Evolutionary conservation across 53 echinoderm and acorn worm species (phyloP), one percentile per base, ranked within the genome.

Genomic region (Crossaster papposus): DNA sequence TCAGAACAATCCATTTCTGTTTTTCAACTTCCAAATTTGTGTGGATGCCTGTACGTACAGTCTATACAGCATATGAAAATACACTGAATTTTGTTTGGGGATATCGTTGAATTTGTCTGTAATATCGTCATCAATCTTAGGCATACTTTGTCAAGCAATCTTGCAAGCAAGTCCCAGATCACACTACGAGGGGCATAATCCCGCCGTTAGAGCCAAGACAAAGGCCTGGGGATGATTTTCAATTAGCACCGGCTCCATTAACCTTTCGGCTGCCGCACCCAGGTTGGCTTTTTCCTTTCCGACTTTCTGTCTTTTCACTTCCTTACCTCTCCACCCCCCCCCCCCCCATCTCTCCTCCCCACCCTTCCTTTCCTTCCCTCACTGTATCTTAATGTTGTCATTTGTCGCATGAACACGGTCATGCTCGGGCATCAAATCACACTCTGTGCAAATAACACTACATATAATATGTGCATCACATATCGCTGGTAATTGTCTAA

Each of bases 351-450:
- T n/a, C 77, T 32, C 86, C 50, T 38, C 86, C 62, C 23, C 29
- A 8, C 64, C 70, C 14, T 64, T 71, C 44, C 9, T 44, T 9
- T 9, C 44, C 9, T 44, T 5, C 71, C 50, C 18, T 58, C 31
- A 18, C 78, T 32, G 72, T 72, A 52, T 84, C 71, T 52, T 84
- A 84, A 84, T 84, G 71, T 84, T 84, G 84, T 84, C 84, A 84
- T 84, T 84, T 84, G 84, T 84, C 84, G 71, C 72, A 84, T 84
- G 84, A 84, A 84, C 84, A 84, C 84, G 84, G 84, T 53, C 32
- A 84, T 84, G 84, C 54, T 52, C 52, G 30, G 68, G 72, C 84
- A 84, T 84, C 84, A 84, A 52, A 84, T 84, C 84, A 51, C 84
- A 54, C 84, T n/a, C 84, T 51, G 71, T 72, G 51, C 84, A 71